A percentile compares a stretch with the other conserved stretches of the same genome.
These are phyloP conservation scores for Acanthoscelides obtectus DNA, from an alignment of 2,888 invertebrate species.

Conservation along the genomic window DNA sequence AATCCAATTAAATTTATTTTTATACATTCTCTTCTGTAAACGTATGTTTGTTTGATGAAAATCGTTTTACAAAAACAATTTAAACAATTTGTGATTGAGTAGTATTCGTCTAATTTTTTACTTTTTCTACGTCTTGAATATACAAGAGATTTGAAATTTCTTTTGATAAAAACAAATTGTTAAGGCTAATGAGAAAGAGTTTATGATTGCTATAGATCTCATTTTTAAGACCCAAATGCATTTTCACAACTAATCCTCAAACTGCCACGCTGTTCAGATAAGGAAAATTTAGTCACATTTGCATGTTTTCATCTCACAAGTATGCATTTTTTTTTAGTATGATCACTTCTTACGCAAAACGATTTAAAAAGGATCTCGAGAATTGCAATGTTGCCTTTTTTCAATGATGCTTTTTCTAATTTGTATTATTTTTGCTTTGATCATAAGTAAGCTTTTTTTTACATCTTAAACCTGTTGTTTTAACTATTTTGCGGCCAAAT, in stretches of 20 bases:
- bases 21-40: slow-evolving; percentile 58
- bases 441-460: no score
- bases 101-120: not conserved
- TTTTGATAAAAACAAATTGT: not conserved
- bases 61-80: not conserved
- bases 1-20: slow-evolving; percentile 24
- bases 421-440: no score
- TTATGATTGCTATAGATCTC: not conserved
- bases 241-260: not conserved
- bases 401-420: no score
- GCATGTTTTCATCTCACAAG: not conserved
- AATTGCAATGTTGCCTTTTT: no score
- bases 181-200: not conserved
- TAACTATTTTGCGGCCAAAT: no score
- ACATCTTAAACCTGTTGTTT: no score
- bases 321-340: not conserved
- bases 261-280: not conserved
- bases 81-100: not conserved
- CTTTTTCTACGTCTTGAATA: not conserved
- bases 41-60: not conserved
- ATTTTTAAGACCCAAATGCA: not conserved
- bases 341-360: no score
- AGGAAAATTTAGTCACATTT: not conserved
- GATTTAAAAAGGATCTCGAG: no score
- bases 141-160: not conserved